These are phyloP conservation scores for Adelognathus sp. DNA, from an alignment of 2,888 invertebrate genomes.

Conservation along the genomic window DNA sequence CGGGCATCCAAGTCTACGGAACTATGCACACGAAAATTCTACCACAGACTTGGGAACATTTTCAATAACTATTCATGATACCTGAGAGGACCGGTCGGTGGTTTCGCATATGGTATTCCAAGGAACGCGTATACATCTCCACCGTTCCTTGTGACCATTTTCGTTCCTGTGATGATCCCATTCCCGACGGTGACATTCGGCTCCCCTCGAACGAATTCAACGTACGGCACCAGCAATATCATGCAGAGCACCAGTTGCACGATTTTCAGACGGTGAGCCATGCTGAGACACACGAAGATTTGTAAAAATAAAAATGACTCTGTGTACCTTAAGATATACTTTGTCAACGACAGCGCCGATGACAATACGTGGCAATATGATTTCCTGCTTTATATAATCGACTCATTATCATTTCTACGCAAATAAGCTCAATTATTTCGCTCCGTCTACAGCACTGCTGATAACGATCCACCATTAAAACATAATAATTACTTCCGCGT, in stretches of 20 bases:
- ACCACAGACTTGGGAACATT: background rate
- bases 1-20: background rate
- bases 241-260: background rate
- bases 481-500: no score
- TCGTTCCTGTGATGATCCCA: background rate
- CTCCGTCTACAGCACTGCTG: no score
- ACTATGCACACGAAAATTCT: background rate
- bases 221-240: background rate
- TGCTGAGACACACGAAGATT: no score
- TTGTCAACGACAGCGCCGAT: no score
- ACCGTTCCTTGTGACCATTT: conserved; percentile 28
- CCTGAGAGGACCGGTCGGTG: conserved; percentile 51
- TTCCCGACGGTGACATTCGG: no score
- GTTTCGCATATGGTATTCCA: conserved; percentile 59
- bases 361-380: no score
- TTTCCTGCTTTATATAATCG: no score
- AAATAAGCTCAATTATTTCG: no score
- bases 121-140: conserved; percentile 32
- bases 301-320: no score
- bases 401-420: no score
- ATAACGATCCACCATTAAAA: no score
- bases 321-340: no score
- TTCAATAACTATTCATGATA: background rate
- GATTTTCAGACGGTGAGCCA: background rate
- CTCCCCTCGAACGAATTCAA: background rate